These are phyloP conservation scores for Drosophila ogumai DNA, from an alignment of 1,140 invertebrate species.

Conservation along the genomic window DNA sequence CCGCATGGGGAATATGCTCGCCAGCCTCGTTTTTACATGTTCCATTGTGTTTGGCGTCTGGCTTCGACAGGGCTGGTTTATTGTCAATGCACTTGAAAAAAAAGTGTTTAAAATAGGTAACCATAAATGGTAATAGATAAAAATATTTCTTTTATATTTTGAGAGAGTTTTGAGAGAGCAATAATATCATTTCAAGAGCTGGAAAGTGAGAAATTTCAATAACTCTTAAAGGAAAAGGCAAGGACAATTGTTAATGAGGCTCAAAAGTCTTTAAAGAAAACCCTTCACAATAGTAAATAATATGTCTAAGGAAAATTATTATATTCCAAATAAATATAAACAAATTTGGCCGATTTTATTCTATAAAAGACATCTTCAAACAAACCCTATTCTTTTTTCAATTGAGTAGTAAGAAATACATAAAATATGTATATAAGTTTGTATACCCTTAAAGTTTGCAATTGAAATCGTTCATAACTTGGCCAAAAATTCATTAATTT, in stretches of 20 bases:
- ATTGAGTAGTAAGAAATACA: background rate
- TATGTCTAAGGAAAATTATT: no score
- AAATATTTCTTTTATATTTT: background rate
- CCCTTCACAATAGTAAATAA: no score
- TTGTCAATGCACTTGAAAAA: conserved; percentile 8
- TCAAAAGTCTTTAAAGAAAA: no score
- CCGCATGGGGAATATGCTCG: conserved; percentile 3
- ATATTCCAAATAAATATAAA: no score
- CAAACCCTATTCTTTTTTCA: background rate
- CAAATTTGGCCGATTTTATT: no score
- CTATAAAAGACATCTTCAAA: no score
- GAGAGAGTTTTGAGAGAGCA: background rate
- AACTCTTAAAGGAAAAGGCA: no score
- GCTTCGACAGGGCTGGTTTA: conserved; percentile 11
- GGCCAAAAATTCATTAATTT: background rate
- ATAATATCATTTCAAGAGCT: background rate
- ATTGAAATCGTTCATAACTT: background rate
- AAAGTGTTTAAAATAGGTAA: background rate
- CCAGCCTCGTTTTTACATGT: conserved; percentile 41
- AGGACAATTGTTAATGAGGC: no score
- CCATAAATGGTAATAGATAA: background rate
- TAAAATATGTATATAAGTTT: no score
- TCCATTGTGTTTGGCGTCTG: conserved; percentile 64
- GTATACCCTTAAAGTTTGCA: background rate
- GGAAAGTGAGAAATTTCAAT: no score